These are phyloP conservation scores for Oligia latruncula DNA, from an alignment of 2,888 invertebrate genomes.

Conservation along the genomic window DNA sequence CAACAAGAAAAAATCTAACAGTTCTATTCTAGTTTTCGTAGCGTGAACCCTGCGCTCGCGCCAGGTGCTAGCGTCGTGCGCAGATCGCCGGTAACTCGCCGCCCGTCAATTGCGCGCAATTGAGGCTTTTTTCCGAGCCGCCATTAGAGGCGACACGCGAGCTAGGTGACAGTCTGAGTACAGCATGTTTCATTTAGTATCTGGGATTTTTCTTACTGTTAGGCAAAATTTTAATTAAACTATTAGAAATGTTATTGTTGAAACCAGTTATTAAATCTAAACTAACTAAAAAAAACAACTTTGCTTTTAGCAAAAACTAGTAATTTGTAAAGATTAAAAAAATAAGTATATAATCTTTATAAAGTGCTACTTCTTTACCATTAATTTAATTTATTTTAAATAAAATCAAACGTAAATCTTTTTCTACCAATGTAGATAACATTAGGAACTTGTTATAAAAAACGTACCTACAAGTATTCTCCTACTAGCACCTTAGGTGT, in stretches of 20 bases:
- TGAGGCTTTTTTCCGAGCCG: conserved; percentile 84
- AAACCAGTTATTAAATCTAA: not conserved
- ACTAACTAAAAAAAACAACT: not conserved
- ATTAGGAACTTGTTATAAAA: not conserved
- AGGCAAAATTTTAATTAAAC: not conserved
- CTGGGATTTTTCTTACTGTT: not conserved
- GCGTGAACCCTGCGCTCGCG: conserved; percentile 66
- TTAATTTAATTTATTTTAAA: not conserved
- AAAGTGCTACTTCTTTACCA: not conserved
- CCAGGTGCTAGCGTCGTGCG: conserved; percentile 86
- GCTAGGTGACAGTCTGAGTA: conserved; percentile 73
- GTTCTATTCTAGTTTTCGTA: not conserved
- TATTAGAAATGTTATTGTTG: too few relatives aligned
- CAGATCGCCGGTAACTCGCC: conserved; percentile 78
- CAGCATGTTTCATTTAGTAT: conserved; percentile 64
- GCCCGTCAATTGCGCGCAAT: conserved; percentile 85
- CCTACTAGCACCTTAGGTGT: not conserved
- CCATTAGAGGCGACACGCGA: conserved; percentile 86
- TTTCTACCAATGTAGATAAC: not conserved
- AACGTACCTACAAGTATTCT: not conserved
- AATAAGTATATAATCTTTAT: not conserved
- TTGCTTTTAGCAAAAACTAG: not conserved
- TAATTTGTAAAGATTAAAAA: not conserved
- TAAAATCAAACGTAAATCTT: not conserved
- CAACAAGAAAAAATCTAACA: not conserved